These are phyloP conservation scores for Apoda limacodes DNA, from an alignment of 2,888 invertebrate genomes.

Conservation along the genomic window DNA sequence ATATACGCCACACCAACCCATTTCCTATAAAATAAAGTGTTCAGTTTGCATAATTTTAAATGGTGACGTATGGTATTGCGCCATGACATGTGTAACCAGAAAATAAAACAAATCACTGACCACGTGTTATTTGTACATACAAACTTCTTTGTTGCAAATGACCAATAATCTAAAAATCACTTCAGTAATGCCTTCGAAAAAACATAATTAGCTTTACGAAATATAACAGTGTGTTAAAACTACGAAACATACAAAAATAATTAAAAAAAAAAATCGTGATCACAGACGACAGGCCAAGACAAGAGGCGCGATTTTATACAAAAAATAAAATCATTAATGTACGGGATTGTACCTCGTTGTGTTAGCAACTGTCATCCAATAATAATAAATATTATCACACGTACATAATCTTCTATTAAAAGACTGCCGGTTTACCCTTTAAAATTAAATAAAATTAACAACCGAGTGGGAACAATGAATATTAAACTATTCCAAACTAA, in stretches of 20 bases:
- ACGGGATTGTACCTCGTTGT: conserved; percentile 60
- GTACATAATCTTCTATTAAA: conserved; percentile 40
- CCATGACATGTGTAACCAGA: too few relatives aligned
- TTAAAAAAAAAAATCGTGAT: conserved; percentile 56
- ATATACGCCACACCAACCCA: too few relatives aligned
- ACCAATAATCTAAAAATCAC: conserved; percentile 49
- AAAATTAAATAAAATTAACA: conserved; percentile 25
- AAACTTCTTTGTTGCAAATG: conserved; percentile 37
- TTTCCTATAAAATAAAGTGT: too few relatives aligned
- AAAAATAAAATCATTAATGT: conserved; percentile 63
- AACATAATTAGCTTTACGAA: conserved; percentile 58
- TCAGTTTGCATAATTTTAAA: too few relatives aligned
- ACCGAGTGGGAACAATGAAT: conserved; percentile 23
- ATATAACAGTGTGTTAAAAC: conserved; percentile 45
- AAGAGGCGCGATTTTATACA: conserved; percentile 66
- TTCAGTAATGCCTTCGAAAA: conserved; percentile 44
- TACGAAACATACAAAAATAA: conserved; percentile 51
- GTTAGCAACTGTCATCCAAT: conserved; percentile 66
- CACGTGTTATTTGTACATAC: too few relatives aligned
- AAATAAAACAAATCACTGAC: too few relatives aligned
- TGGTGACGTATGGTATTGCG: too few relatives aligned
- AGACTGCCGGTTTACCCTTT: conserved; percentile 13
- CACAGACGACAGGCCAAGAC: conserved; percentile 68
- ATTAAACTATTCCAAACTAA: conserved; percentile 36
- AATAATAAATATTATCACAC: conserved; percentile 64